Percentiles rank a stretch among this genome's conserved stretches.
Evolutionary conservation across 2,113 vertebrate species (phyloP).

Genomic region (Macrotis lagotis): DNA sequence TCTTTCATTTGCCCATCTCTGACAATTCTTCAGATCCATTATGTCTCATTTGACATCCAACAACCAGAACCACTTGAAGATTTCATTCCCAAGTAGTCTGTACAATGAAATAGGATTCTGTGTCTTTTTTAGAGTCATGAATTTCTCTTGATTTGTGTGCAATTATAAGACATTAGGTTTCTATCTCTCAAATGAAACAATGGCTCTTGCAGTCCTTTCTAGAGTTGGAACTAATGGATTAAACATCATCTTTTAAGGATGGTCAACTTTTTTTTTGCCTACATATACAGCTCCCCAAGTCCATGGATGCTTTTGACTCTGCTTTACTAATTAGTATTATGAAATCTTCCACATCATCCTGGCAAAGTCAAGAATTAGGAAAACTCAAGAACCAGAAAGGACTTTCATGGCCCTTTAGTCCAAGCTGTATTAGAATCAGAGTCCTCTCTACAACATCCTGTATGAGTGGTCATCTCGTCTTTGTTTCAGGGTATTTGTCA

Average conservation of each 20-base stretch:
- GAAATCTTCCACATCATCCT: neutral
- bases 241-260: neutral
- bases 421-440: neutral
- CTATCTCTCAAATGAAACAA: neutral
- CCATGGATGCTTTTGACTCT: neutral
- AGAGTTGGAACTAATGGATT: neutral
- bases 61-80: neutral
- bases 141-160: neutral
- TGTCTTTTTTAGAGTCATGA: neutral
- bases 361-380: neutral
- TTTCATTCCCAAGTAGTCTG: neutral
- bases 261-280: constrained; percentile 28
- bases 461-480: neutral
- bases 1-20: neutral
- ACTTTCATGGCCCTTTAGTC: neutral
- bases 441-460: neutral
- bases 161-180: neutral
- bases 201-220: neutral
- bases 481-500: neutral
- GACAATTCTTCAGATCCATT: neutral
- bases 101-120: neutral
- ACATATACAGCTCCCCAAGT: neutral
- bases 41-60: neutral
- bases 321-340: neutral
- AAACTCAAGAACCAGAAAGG: neutral